These are phyloP conservation scores for Lutraria lutraria DNA, from an alignment of 2,888 invertebrate genomes.

Conservation along the genomic window DNA sequence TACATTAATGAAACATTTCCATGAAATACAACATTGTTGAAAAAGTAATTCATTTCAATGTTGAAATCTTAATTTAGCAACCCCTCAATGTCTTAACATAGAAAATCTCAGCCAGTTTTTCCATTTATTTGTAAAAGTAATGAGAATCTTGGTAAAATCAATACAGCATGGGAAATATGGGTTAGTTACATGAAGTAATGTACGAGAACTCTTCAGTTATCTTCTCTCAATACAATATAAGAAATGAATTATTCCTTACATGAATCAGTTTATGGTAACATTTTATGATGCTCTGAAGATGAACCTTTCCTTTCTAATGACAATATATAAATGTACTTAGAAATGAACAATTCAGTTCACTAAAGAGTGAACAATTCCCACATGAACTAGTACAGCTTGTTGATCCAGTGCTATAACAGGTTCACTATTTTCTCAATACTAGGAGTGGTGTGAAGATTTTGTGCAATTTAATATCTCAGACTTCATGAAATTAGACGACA, in stretches of 20 bases:
- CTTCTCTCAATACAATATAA: not conserved
- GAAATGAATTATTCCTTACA: not conserved
- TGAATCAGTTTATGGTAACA: not conserved
- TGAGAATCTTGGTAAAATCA: constrained; percentile 1
- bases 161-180: constrained; percentile 3
- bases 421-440: too few relatives aligned
- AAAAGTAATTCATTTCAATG: constrained; percentile 4
- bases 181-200: constrained; percentile 28
- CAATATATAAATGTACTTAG: too few relatives aligned
- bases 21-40: not conserved
- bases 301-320: too few relatives aligned
- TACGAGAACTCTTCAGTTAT: constrained; percentile 37
- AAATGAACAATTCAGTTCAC: too few relatives aligned
- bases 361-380: too few relatives aligned
- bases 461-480: too few relatives aligned
- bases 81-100: not conserved
- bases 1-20: not conserved
- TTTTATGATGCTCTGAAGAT: not conserved
- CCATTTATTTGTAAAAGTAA: constrained; percentile 20
- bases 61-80: constrained; percentile 3
- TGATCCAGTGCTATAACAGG: too few relatives aligned
- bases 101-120: constrained; percentile 8
- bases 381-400: too few relatives aligned
- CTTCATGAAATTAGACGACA: too few relatives aligned
- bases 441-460: too few relatives aligned